Conservation (phyloP, 1,140 invertebrate genomes). For the Parapsyche elsis region DNA sequence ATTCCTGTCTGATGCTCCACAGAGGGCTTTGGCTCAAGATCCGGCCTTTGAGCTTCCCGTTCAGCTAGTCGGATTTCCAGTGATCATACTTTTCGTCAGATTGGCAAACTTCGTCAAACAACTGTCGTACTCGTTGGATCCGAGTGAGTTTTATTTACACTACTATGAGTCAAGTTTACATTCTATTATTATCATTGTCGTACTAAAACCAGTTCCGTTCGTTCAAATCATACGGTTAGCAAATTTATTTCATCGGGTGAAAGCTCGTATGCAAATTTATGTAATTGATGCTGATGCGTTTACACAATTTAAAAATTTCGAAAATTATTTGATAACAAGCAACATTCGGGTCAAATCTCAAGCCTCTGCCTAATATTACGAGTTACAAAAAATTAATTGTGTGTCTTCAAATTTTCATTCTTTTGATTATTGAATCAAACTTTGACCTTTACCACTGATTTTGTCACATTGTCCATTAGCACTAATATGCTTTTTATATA, state of each 20-base stretch:
- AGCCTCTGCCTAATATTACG: too few relatives aligned
- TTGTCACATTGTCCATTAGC: too few relatives aligned
- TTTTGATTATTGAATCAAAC: not conserved
- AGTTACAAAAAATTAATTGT: too few relatives aligned
- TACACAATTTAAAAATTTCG: too few relatives aligned
- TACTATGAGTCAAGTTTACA: too few relatives aligned
- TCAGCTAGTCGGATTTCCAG: conserved; percentile 83
- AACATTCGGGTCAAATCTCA: too few relatives aligned
- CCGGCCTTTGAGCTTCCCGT: conserved; percentile 80
- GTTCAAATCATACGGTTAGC: not conserved
- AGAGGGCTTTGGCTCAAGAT: conserved; percentile 66
- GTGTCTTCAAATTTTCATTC: conserved; percentile 1
- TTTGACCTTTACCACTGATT: not conserved
- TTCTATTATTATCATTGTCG: not conserved
- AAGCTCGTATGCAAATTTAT: too few relatives aligned
- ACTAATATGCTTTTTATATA: too few relatives aligned
- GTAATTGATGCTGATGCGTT: too few relatives aligned
- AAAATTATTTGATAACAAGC: too few relatives aligned
- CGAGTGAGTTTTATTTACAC: conserved; percentile 72
- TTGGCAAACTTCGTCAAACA: conserved; percentile 86
- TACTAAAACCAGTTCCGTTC: not conserved
- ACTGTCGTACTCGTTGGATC: conserved; percentile 81
- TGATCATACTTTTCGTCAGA: conserved; percentile 83
- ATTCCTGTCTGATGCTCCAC: conserved; percentile 58
- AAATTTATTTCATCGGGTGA: not conserved